phyloP scores from a whole-genome alignment of 2,888 invertebrate species.

The Norana najaformis region DNA sequence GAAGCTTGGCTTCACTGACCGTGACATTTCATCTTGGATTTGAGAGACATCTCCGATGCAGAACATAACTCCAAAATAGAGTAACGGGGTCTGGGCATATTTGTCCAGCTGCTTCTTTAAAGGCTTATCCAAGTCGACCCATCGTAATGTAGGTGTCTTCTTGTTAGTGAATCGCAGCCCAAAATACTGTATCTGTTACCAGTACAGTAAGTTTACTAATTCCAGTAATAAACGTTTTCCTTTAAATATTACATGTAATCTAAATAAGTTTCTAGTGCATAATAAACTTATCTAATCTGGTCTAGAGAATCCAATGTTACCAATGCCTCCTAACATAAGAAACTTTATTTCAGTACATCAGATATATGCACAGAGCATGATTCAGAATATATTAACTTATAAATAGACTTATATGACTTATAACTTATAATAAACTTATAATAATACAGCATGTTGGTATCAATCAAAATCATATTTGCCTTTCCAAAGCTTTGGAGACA shows the following conservation, averaged over 20 bases:
- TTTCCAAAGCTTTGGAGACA: no score
- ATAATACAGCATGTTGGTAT: no score
- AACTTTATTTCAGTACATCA: no score
- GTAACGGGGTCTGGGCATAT: slow-evolving; percentile 75
- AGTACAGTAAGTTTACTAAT: background rate
- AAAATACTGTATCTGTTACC: slow-evolving; percentile 79
- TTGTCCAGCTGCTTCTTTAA: slow-evolving; percentile 92
- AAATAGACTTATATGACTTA: no score
- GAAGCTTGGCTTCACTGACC: slow-evolving; percentile 63
- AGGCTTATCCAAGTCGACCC: slow-evolving; percentile 92
- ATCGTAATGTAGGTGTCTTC: slow-evolving; percentile 68
- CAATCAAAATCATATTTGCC: no score
- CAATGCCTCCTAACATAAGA: no score
- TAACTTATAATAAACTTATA: no score
- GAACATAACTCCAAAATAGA: slow-evolving; percentile 90
- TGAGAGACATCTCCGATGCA: slow-evolving; percentile 86
- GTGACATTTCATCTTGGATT: slow-evolving; percentile 88
- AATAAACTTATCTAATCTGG: background rate
- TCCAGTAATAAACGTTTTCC: background rate
- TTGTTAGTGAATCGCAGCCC: slow-evolving; percentile 82
- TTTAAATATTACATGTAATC: background rate
- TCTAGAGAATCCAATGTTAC: no score
- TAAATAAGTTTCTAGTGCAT: background rate
- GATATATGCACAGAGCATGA: no score
- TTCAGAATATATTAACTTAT: no score